Conservation (phyloP, 2,888 invertebrate species). For the Ichneumon xanthorius region DNA sequence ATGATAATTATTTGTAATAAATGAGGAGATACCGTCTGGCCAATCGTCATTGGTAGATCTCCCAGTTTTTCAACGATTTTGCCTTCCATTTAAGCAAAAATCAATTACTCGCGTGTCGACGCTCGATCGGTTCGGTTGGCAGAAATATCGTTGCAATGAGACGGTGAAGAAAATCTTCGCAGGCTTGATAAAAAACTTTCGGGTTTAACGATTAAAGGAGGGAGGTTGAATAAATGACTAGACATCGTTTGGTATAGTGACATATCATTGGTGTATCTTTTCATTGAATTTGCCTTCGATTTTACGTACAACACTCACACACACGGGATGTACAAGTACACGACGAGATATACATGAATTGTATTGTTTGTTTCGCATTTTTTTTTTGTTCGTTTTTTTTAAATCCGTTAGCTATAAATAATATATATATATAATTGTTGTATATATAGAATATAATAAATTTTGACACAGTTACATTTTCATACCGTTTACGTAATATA, state of each 20-base stretch:
- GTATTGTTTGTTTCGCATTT: slow-evolving; percentile 42
- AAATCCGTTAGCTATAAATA: slow-evolving; percentile 68
- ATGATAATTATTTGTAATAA: neutral
- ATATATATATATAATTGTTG: slow-evolving; percentile 80
- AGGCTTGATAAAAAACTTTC: too few species aligned
- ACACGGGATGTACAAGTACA: slow-evolving; percentile 56
- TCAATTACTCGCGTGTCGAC: too few species aligned
- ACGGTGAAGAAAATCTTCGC: neutral
- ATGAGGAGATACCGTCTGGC: neutral
- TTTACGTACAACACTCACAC: slow-evolving; percentile 62
- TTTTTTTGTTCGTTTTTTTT: neutral
- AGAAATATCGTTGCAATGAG: too few species aligned
- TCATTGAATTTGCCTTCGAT: slow-evolving; percentile 55
- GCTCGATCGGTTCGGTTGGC: too few species aligned
- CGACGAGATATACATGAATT: slow-evolving; percentile 66
- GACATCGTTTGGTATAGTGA: slow-evolving; percentile 64
- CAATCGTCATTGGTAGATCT: neutral
- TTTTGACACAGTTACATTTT: slow-evolving; percentile 72
- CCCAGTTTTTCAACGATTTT: neutral
- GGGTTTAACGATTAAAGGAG: neutral
- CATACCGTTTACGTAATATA: slow-evolving; percentile 53
- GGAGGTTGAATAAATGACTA: slow-evolving; percentile 48
- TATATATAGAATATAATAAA: slow-evolving; percentile 82
- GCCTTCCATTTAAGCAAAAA: too few species aligned
- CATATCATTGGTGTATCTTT: slow-evolving; percentile 67